Percentiles rank a stretch among this genome's conserved stretches.
These are phyloP conservation scores for Paedocypris micromegethes DNA, from an alignment of 2,797 vertebrate species.

Conservation along the genomic window DNA sequence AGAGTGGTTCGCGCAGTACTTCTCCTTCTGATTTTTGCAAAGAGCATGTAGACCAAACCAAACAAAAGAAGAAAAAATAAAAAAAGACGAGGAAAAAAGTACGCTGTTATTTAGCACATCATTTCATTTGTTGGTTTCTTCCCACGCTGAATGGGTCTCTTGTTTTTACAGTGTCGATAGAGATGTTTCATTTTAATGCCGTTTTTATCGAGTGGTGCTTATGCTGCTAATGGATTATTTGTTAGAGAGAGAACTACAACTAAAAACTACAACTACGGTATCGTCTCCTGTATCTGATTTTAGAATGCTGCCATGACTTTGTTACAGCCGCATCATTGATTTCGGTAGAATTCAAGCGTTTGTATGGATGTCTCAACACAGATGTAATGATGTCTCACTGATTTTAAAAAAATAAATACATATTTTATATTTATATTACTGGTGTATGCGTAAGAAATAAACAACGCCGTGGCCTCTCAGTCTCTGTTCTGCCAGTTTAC, in stretches of 20 bases:
- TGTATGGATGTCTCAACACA: slow-evolving; percentile 81
- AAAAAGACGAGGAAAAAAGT: slow-evolving; percentile 54
- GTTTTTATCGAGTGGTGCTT: slow-evolving; percentile 66
- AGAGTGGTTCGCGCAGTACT: slow-evolving; percentile 98
- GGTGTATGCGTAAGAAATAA: slow-evolving; percentile 81
- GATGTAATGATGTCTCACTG: slow-evolving; percentile 82
- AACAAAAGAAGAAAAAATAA: slow-evolving; percentile 33
- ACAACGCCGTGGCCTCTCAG: slow-evolving; percentile 77
- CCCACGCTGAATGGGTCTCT: slow-evolving; percentile 68
- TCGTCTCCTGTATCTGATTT: slow-evolving; percentile 72
- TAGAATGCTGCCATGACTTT: slow-evolving; percentile 84
- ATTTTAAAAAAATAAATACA: slow-evolving; percentile 78
- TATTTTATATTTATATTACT: slow-evolving; percentile 86
- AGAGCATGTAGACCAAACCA: slow-evolving; percentile 82
- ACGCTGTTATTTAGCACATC: slow-evolving; percentile 65
- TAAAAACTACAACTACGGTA: slow-evolving; percentile 22
- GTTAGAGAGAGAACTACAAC: slow-evolving; percentile 53
- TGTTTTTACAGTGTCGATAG: slow-evolving; percentile 70
- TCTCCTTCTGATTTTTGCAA: slow-evolving; percentile 86
- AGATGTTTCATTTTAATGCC: slow-evolving; percentile 66
- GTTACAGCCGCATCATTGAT: slow-evolving; percentile 88
- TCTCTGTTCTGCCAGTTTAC: slow-evolving; percentile 27
- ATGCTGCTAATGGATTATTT: slow-evolving; percentile 69
- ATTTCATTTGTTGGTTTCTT: slow-evolving; percentile 55
- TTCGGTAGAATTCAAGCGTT: slow-evolving; percentile 84